Percentiles rank a stretch among this genome's conserved stretches.
These are phyloP conservation scores for Phoxinus dragarum DNA, from an alignment of 2,797 vertebrate species.

Conservation along the genomic window DNA sequence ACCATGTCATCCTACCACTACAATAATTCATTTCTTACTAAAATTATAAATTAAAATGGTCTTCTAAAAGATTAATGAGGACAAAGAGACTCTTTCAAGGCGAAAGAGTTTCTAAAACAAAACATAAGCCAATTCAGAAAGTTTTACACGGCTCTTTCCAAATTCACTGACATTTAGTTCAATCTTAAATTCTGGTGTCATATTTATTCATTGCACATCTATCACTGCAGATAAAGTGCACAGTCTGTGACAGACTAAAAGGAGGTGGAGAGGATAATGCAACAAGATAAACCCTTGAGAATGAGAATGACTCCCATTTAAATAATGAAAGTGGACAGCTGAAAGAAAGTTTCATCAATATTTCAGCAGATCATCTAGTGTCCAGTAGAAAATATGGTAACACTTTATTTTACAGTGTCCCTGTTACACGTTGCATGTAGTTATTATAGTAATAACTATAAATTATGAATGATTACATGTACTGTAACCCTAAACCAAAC, in stretches of 20 bases:
- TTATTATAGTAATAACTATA: background rate
- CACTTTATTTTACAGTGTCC: background rate
- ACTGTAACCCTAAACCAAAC: background rate
- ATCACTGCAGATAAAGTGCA: background rate
- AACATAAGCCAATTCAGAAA: background rate
- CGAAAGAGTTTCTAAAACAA: background rate
- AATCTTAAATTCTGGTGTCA: background rate
- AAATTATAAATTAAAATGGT: background rate
- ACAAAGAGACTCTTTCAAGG: background rate
- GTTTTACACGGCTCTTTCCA: background rate
- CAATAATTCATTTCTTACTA: background rate
- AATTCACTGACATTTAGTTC: background rate
- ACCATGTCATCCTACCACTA: background rate
- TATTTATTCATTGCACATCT: conserved; percentile 2
- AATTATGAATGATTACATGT: background rate
- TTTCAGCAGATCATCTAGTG: conserved; percentile 9
- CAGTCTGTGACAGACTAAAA: conserved; percentile 6
- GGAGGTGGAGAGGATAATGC: conserved; percentile 15
- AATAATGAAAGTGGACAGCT: conserved; percentile 36
- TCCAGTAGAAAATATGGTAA: background rate
- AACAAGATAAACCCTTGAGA: conserved; percentile 4
- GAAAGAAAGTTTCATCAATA: conserved; percentile 37
- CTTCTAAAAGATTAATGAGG: background rate
- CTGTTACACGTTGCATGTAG: background rate
- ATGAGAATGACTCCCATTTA: conserved; percentile 1